These are phyloP conservation scores for Hoplostethus atlanticus DNA, from an alignment of 2,797 vertebrate species.

Conservation along the genomic window DNA sequence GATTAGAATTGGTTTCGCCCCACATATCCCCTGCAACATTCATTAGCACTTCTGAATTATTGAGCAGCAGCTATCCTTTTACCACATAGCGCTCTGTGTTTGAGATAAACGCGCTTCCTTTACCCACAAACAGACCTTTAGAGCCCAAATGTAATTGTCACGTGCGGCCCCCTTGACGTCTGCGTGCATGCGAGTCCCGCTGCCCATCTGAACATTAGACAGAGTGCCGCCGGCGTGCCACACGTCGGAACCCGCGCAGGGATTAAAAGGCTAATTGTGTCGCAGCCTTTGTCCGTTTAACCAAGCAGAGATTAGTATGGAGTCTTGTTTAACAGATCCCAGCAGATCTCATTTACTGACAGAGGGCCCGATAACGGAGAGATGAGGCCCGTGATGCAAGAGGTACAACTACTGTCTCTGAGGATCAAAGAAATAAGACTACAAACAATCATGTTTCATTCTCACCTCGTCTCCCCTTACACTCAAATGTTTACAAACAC, in stretches of 20 bases:
- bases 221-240: constrained; percentile 49
- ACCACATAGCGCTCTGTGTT: constrained; percentile 83
- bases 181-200: constrained; percentile 9
- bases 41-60: constrained; percentile 93
- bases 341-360: constrained; percentile 75
- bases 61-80: constrained; percentile 90
- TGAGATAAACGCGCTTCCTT: constrained; percentile 83
- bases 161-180: constrained; percentile 23
- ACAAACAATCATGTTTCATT: constrained; percentile 52
- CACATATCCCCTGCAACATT: constrained; percentile 92
- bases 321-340: constrained; percentile 73
- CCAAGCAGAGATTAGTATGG: constrained; percentile 72
- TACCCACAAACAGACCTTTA: constrained; percentile 82
- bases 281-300: constrained; percentile 71
- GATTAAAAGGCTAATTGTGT: constrained; percentile 79
- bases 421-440: constrained; percentile 50
- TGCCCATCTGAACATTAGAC: constrained; percentile 51
- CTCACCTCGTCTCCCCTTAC: constrained; percentile 48
- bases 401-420: constrained; percentile 47
- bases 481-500: constrained; percentile 33
- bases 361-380: constrained; percentile 62
- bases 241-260: constrained; percentile 54
- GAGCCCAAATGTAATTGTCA: constrained; percentile 66
- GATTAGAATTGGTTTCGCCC: constrained; percentile 91
- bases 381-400: constrained; percentile 58